Percentiles rank a stretch among this genome's conserved stretches.
Evolutionary conservation across 2,888 invertebrate species (phyloP).

Genomic region (Scaptomyza caliginosa): DNA sequence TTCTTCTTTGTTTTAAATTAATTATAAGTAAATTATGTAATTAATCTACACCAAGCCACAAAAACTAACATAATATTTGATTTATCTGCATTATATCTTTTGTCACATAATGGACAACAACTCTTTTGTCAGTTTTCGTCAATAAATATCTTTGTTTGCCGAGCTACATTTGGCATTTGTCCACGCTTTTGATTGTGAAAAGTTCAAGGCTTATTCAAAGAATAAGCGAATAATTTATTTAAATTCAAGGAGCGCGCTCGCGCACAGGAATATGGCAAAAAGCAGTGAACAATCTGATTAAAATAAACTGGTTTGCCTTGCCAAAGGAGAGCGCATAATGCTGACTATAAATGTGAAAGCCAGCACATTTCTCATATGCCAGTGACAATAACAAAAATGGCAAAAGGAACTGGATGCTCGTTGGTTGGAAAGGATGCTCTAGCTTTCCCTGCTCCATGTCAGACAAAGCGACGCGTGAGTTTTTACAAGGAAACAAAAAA

Average conservation of each 20-base stretch:
- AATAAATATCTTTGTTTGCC: slow-evolving; percentile 58
- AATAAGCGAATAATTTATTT: slow-evolving; percentile 66
- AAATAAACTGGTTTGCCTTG: slow-evolving; percentile 33
- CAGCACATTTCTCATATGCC: slow-evolving; percentile 66
- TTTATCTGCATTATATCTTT: slow-evolving; percentile 19
- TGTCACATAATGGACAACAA: slow-evolving; percentile 46
- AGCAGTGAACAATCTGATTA: slow-evolving; percentile 49
- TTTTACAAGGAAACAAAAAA: slow-evolving; percentile 29
- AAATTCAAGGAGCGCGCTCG: slow-evolving; percentile 55
- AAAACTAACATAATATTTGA: not conserved
- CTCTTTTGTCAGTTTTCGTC: slow-evolving; percentile 55
- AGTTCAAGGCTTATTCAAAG: slow-evolving; percentile 71
- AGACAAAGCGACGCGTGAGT: slow-evolving; percentile 30
- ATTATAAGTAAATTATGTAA: slow-evolving; percentile 74
- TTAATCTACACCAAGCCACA: slow-evolving; percentile 40
- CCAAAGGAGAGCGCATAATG: slow-evolving; percentile 4
- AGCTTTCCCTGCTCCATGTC: slow-evolving; percentile 10
- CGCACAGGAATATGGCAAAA: slow-evolving; percentile 1
- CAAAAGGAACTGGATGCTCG: slow-evolving; percentile 11
- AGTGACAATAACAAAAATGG: slow-evolving; percentile 38
- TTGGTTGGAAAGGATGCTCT: slow-evolving; percentile 5
- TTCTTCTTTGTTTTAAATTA: slow-evolving; percentile 61
- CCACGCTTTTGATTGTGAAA: slow-evolving; percentile 18
- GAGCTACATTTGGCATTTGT: slow-evolving; percentile 54
- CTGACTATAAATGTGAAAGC: slow-evolving; percentile 53